These are phyloP conservation scores for Takifugu ocellatus DNA, from an alignment of 2,797 vertebrate genomes.

Conservation along the genomic window DNA sequence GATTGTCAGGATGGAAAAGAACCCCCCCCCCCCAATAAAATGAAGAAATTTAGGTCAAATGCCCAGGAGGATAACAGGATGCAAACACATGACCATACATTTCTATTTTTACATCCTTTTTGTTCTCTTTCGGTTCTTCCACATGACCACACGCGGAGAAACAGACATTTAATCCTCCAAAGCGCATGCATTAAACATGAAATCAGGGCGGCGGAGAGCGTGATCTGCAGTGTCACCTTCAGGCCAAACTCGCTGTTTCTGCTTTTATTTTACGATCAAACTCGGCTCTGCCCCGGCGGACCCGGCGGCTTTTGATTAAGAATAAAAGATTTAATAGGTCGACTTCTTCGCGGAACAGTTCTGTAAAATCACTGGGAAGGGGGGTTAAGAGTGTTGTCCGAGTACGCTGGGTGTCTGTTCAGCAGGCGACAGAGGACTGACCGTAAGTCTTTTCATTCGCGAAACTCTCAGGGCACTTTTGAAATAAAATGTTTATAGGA, in stretches of 20 bases:
- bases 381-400: too few relatives aligned
- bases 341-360: too few relatives aligned
- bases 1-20: slow-evolving; percentile 26
- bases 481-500: too few relatives aligned
- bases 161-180: too few relatives aligned
- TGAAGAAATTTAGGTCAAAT: slow-evolving; percentile 55
- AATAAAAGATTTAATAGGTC: neutral
- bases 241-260: slow-evolving; percentile 17
- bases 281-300: neutral
- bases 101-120: slow-evolving; percentile 1
- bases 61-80: slow-evolving; percentile 29
- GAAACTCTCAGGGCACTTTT: too few relatives aligned
- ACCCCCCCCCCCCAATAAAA: neutral
- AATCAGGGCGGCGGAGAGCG: neutral
- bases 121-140: neutral
- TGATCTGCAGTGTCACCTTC: slow-evolving; percentile 37
- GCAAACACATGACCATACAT: slow-evolving; percentile 3
- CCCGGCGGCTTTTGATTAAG: neutral
- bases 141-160: too few relatives aligned
- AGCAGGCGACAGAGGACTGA: too few relatives aligned
- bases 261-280: slow-evolving; percentile 19
- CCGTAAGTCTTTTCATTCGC: too few relatives aligned
- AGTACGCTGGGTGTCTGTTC: too few relatives aligned
- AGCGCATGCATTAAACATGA: too few relatives aligned
- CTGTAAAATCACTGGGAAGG: too few relatives aligned